Evolutionary conservation across 2,888 invertebrate species (phyloP), one percentile per base, ranked within the genome.

Genomic region (Toxonevra muliebris): DNA sequence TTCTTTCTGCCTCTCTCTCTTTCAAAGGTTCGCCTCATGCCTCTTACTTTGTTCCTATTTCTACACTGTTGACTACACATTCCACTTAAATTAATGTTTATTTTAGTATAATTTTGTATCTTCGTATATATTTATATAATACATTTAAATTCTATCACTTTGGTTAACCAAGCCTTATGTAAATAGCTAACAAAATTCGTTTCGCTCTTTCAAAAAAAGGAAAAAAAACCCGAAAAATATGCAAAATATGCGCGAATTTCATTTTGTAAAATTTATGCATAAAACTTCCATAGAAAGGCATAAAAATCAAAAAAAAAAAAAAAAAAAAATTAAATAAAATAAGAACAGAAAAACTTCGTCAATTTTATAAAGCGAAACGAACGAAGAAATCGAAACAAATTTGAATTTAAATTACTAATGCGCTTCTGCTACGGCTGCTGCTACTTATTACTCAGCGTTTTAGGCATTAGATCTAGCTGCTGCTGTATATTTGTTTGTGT

Each of bases 361-460:
- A n/a, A n/a, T n/a, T n/a, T n/a, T n/a, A n/a, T n/a, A n/a, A n/a
- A n/a, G n/a, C n/a, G 30, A 53, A 64, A 19, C 13, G 43, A n/a
- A 45, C 4, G 20, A 65, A 60, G 15, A 61, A 42, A 53, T 42
- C 48, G 17, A 40, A 19, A 30, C 69, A 74, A 76, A 78, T 79
- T 78, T 78, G 79, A 79, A 80, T 79, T 79, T 78, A 80, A 77
- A 79, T 79, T 75, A 76, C 73, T 19, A 65, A 72, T 17, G 19
- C 13, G 17, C 13, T n/a, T 30, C 30, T 30, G 30, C 30, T 30
- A 7, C 30, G 30, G 30, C 7, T 30, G 3, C 30, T 7, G 30
- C 30, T 7, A 7, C 30, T 30, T 30, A 30, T 30, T 30, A 30
- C 30, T 30, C 30, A 30, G 30, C 30, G 30, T 30, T 30, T 30